Conservation (phyloP, 1,140 invertebrate genomes). For the Drosophila rhopaloa region DNA sequence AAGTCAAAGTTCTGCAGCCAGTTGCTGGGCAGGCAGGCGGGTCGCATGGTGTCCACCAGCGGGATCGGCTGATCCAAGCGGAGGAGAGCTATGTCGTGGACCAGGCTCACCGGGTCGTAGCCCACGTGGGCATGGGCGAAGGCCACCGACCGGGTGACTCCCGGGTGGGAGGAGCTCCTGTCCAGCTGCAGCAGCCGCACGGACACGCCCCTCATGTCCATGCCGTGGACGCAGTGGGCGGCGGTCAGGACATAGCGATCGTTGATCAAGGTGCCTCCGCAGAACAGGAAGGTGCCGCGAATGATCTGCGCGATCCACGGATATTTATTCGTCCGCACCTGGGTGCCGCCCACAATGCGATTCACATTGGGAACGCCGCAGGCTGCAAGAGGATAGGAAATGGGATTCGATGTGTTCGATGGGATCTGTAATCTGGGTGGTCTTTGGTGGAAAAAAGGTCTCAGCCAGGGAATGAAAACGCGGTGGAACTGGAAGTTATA, state of each 20-base stretch:
- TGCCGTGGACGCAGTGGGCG: slow-evolving; percentile 86
- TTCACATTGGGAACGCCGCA: slow-evolving; percentile 80
- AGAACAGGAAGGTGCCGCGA: slow-evolving; percentile 63
- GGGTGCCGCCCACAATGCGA: slow-evolving; percentile 79
- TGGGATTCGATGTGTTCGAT: not conserved
- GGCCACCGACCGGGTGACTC: slow-evolving; percentile 57
- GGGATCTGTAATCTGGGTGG: slow-evolving; percentile 4
- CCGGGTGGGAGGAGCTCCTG: slow-evolving; percentile 85
- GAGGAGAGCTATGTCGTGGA: slow-evolving; percentile 93
- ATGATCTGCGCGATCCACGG: slow-evolving; percentile 81
- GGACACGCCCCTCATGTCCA: slow-evolving; percentile 87
- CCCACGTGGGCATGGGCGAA: slow-evolving; percentile 61
- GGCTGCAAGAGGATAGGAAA: slow-evolving; percentile 46
- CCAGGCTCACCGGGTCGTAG: slow-evolving; percentile 65
- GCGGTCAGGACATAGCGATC: slow-evolving; percentile 85
- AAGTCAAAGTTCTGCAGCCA: slow-evolving; percentile 70
- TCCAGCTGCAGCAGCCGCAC: slow-evolving; percentile 91
- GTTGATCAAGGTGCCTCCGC: slow-evolving; percentile 83
- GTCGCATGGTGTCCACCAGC: slow-evolving; percentile 92
- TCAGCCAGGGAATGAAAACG: slow-evolving; percentile 15
- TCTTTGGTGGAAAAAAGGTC: slow-evolving; percentile 7
- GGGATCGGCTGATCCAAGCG: slow-evolving; percentile 87
- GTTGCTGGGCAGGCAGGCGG: slow-evolving; percentile 91
- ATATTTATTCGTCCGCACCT: slow-evolving; percentile 79
- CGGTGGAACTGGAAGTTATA: not conserved